These are phyloP conservation scores for Ursus arctos DNA, from an alignment of 2,113 vertebrate species.

Conservation along the genomic window DNA sequence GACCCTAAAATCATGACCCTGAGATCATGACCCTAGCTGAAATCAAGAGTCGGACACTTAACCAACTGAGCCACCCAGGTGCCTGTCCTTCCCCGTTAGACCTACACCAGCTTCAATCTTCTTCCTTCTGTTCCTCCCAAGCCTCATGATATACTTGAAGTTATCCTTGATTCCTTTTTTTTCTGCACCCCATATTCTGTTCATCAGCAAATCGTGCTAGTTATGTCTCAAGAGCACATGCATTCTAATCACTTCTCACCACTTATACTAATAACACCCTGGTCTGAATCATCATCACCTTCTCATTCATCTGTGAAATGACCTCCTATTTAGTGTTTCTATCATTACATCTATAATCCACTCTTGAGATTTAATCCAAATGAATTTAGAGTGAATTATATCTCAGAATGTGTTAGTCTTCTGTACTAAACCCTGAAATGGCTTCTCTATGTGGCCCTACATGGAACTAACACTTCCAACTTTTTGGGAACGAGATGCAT, in stretches of 20 bases:
- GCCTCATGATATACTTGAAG: background rate
- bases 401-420: background rate
- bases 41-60: background rate
- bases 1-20: background rate
- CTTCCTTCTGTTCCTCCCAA: background rate
- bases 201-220: background rate
- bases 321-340: background rate
- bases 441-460: background rate
- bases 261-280: background rate
- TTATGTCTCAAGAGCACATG: background rate
- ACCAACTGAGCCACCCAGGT: background rate
- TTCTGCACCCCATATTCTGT: no score
- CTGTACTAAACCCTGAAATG: background rate
- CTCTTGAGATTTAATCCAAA: background rate
- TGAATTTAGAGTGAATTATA: background rate
- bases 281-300: background rate
- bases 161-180: background rate
- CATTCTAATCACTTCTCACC: background rate
- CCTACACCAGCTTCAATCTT: background rate
- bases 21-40: background rate
- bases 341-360: background rate
- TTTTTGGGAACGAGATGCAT: background rate
- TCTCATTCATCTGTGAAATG: background rate
- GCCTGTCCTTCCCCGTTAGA: background rate
- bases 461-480: background rate